These are phyloP conservation scores for Pecten maximus DNA, from an alignment of 2,888 invertebrate genomes.

Conservation along the genomic window DNA sequence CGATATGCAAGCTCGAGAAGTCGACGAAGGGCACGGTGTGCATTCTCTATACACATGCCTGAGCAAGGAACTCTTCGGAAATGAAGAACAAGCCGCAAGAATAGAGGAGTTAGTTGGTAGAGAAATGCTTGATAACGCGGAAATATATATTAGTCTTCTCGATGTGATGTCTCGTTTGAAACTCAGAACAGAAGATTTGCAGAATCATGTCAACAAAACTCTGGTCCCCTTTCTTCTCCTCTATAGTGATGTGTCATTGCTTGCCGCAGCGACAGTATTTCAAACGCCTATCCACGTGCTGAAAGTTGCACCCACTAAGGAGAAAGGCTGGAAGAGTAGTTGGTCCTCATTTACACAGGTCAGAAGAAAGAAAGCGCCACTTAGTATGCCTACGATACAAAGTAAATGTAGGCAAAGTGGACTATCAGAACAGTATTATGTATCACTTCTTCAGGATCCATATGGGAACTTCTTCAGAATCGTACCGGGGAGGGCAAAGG, in stretches of 20 bases:
- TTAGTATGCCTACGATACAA: neutral
- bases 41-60: neutral
- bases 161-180: neutral
- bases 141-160: neutral
- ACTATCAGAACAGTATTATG: neutral
- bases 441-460: neutral
- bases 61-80: neutral
- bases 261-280: neutral
- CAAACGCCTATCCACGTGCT: neutral
- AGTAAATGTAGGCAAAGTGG: neutral
- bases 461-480: neutral
- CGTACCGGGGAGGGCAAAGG: neutral
- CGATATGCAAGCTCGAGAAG: neutral
- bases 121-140: neutral
- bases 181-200: neutral
- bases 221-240: neutral
- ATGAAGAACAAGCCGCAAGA: neutral
- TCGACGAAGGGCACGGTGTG: neutral
- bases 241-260: neutral
- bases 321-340: neutral
- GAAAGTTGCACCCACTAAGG: neutral
- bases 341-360: constrained; percentile 9
- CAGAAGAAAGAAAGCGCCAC: neutral
- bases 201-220: neutral
- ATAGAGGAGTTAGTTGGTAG: neutral